A percentile compares a stretch with the other conserved stretches of the same genome.
Conservation (phyloP, 2,888 invertebrate species). For the Leucophenga maculata region DNA sequence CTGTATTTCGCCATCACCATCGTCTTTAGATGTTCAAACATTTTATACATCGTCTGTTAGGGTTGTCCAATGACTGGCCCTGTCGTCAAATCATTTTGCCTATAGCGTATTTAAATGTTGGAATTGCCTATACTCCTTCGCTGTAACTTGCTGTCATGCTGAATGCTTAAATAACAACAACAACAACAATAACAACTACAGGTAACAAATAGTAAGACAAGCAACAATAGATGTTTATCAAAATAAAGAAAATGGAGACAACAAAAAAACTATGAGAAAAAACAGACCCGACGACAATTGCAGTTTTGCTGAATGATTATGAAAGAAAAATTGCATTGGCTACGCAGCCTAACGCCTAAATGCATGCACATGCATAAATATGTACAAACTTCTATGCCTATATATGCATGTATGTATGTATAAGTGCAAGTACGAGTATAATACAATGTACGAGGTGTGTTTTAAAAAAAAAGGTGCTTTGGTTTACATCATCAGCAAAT, state of each 20-base stretch:
- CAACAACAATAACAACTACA: constrained; percentile 27
- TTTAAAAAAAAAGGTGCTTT: no score
- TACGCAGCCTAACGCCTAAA: neutral
- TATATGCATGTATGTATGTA: neutral
- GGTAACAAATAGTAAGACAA: constrained; percentile 25
- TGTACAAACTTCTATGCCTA: neutral
- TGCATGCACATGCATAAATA: neutral
- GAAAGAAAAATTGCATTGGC: neutral
- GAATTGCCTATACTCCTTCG: no score
- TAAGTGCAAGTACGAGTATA: neutral
- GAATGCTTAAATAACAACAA: constrained; percentile 33
- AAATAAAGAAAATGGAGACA: constrained; percentile 22
- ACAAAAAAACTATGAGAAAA: no score
- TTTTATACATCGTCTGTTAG: no score
- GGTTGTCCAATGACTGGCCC: no score
- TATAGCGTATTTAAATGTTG: no score
- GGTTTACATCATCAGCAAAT: no score
- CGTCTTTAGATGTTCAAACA: no score
- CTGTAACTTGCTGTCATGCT: neutral
- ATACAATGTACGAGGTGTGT: no score
- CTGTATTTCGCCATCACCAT: no score
- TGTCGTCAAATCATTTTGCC: no score
- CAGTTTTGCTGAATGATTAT: neutral
- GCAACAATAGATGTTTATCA: constrained; percentile 22
- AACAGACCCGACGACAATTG: constrained; percentile 5